Conservation (phyloP, 30 jellyfish, hydroid and myxozoan species). For the Pseudorhiza aurosa region DNA sequence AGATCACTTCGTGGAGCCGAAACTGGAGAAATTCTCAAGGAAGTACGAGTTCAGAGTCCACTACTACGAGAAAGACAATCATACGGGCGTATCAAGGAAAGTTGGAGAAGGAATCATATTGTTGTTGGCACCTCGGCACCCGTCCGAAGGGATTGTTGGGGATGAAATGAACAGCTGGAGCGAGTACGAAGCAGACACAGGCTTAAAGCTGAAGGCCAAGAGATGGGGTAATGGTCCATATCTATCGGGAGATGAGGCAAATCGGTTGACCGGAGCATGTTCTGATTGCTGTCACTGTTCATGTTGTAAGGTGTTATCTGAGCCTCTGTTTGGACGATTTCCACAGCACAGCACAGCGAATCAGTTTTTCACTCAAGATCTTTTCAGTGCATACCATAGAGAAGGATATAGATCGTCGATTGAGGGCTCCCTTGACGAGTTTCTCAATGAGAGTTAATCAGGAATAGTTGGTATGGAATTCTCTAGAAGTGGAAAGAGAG, state of each 20-base stretch:
- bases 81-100: slow-evolving; percentile 11
- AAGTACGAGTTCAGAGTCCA: slow-evolving; percentile 54
- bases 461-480: too few species aligned
- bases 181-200: slow-evolving; percentile 44
- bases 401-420: slow-evolving; percentile 76
- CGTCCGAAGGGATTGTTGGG: slow-evolving; percentile 19
- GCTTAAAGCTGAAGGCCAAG: slow-evolving; percentile 24
- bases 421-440: slow-evolving; percentile 33
- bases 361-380: slow-evolving; percentile 73
- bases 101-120: slow-evolving; percentile 67
- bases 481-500: too few species aligned
- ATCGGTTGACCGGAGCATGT: slow-evolving; percentile 63
- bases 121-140: slow-evolving; percentile 68
- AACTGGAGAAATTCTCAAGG: slow-evolving; percentile 21
- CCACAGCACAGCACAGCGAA: slow-evolving; percentile 82
- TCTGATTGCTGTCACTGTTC: slow-evolving; percentile 66
- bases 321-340: slow-evolving; percentile 67
- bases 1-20: slow-evolving; percentile 70
- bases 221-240: slow-evolving; percentile 78
- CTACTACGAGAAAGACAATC: slow-evolving; percentile 46
- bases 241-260: slow-evolving; percentile 39
- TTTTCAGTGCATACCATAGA: slow-evolving; percentile 81
- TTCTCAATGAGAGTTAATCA: too few species aligned
- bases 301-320: slow-evolving; percentile 49
- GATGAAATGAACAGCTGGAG: slow-evolving; percentile 30